These are phyloP conservation scores for Drosophila tripunctata DNA, from an alignment of 2,888 invertebrate genomes.

Conservation along the genomic window DNA sequence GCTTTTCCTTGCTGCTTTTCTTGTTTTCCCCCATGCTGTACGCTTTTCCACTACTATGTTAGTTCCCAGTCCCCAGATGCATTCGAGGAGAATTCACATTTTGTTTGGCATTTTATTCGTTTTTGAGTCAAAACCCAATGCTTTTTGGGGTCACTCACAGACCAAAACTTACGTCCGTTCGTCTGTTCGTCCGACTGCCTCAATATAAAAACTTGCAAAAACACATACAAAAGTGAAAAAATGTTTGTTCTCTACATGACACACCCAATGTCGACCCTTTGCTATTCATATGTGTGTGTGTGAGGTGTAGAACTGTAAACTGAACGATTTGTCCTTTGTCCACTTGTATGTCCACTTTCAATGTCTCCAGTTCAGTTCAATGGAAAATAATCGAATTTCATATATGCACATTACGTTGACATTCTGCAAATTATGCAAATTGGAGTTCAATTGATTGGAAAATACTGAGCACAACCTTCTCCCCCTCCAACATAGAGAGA, in stretches of 20 bases:
- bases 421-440: conserved; percentile 77
- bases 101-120: conserved; percentile 49
- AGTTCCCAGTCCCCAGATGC: conserved; percentile 5
- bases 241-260: conserved; percentile 69
- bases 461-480: conserved; percentile 47
- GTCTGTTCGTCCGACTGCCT: conserved; percentile 13
- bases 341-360: conserved; percentile 61
- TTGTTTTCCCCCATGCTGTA: conserved; percentile 33
- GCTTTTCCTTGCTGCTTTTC: conserved; percentile 45
- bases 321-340: conserved; percentile 41
- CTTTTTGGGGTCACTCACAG: conserved; percentile 62
- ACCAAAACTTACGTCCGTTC: conserved; percentile 5
- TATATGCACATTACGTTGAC: conserved; percentile 75
- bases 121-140: conserved; percentile 65
- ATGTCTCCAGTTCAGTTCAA: conserved; percentile 79
- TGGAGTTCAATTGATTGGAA: conserved; percentile 80
- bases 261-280: conserved; percentile 46
- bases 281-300: conserved; percentile 12
- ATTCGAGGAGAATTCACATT: conserved; percentile 27
- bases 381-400: conserved; percentile 81
- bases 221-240: conserved; percentile 57
- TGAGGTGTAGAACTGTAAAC: conserved; percentile 16
- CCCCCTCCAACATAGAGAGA: neutral
- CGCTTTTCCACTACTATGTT: conserved; percentile 1
- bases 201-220: conserved; percentile 40